A percentile compares a stretch with the other conserved stretches of the same genome.
Conservation (phyloP, 2,113 vertebrate genomes). For the Hydropotes inermis region DNA sequence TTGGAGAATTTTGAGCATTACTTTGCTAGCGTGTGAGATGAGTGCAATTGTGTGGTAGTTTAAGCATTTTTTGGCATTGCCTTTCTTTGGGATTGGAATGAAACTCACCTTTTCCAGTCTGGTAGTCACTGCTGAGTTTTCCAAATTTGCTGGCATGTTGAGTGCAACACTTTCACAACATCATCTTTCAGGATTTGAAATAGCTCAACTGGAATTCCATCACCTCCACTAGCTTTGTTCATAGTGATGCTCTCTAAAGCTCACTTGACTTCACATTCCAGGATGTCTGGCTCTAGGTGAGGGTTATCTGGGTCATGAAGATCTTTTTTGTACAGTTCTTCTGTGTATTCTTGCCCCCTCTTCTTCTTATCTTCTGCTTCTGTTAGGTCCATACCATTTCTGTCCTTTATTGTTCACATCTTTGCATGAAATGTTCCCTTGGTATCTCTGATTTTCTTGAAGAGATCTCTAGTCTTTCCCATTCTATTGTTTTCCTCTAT, state of each 20-base stretch:
- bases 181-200: background rate
- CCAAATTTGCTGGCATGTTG: background rate
- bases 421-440: background rate
- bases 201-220: background rate
- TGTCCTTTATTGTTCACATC: background rate
- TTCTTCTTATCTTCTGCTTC: background rate
- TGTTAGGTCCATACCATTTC: background rate
- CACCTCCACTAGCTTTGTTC: background rate
- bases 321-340: background rate
- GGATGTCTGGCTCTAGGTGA: background rate
- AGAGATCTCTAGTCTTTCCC: background rate
- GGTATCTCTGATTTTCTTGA: background rate
- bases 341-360: background rate
- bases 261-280: background rate
- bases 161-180: background rate
- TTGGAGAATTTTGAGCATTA: background rate
- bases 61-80: background rate
- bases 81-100: background rate
- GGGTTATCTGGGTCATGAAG: background rate
- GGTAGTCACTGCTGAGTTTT: background rate
- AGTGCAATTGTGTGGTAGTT: background rate
- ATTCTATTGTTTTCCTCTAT: background rate
- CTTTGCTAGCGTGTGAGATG: background rate
- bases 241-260: background rate
- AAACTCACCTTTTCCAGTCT: background rate